Percentiles rank a stretch among this genome's conserved stretches.
Evolutionary conservation across 92 coral and sea anemone species (phyloP).

Genomic region (Paramuricea clavata): DNA sequence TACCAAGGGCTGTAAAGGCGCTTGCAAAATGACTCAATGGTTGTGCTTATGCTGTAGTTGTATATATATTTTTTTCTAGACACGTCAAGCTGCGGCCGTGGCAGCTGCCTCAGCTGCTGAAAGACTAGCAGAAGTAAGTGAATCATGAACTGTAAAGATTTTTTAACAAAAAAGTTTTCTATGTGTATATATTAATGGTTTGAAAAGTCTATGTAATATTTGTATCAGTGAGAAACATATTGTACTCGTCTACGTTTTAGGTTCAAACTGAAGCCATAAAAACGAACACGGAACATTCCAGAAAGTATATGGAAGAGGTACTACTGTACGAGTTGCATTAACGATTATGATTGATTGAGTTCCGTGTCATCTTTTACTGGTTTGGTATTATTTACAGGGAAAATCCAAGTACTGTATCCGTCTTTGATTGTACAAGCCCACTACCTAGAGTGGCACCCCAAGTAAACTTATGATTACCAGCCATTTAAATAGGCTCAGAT

Average conservation of each 20-base stretch:
- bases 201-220: slow-evolving; percentile 56
- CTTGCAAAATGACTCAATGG: too few relatives aligned
- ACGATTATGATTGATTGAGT: too few relatives aligned
- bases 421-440: too few relatives aligned
- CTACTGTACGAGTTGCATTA: not conserved
- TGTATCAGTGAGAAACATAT: not conserved
- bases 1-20: too few relatives aligned
- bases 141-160: slow-evolving; percentile 46
- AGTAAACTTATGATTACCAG: too few relatives aligned
- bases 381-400: too few relatives aligned
- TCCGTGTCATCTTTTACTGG: too few relatives aligned
- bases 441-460: too few relatives aligned
- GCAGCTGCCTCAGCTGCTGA: slow-evolving; percentile 92
- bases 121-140: slow-evolving; percentile 81
- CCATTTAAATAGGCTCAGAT: too few relatives aligned
- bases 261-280: slow-evolving; percentile 89
- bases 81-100: slow-evolving; percentile 88
- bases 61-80: slow-evolving; percentile 48
- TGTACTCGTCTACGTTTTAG: slow-evolving; percentile 45
- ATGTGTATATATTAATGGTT: too few relatives aligned
- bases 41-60: not conserved
- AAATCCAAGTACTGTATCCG: too few relatives aligned
- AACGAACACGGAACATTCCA: slow-evolving; percentile 75
- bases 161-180: too few relatives aligned
- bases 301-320: slow-evolving; percentile 92